Base-by-base conservation (phyloP, 23 tunicate species). In the Trididemnum nubilum region DNA sequence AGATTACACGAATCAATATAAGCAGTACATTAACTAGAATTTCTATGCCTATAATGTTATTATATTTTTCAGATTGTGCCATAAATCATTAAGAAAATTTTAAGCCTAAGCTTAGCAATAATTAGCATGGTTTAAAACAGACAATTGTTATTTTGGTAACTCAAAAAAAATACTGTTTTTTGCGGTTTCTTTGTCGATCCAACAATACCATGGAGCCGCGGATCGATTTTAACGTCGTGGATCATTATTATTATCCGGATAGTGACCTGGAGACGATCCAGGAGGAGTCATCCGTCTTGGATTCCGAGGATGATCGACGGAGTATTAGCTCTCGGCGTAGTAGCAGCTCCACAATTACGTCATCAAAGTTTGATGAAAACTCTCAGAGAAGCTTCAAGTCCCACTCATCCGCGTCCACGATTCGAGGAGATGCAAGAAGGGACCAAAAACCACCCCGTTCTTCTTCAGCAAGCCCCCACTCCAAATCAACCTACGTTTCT, bases 241-340 rank as follows among this genome's bases (percentile, higher is more conserved):
- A 85, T 69, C 79, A 85, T 70, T 85, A 85, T 51, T 93, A 87
- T 81, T 87, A 82, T 72, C 88, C 91, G 57, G 98, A 93, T 66
- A 87, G 94, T 36, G 98, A 93, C 76, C 79, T 93, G 35, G 98
- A 93, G 63, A 93, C 98, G 18, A 93, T 93, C 33, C 86, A 61
- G 51, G 98, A 93, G 44, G 98, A 93, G 78, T 92, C 97, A 3
- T 92, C 97, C 0, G 88, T 92, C 15, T 52, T 92, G 0, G 97
- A 92, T 23, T 93, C 98, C 5, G 98, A 93, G 30, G 83, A 90
- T 36, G 93, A 85, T 18, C 7, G 67, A 15, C 52, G 81, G 18
- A 52, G 18, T 22, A 4, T 15, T 27, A 21, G 26, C 24, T 51
- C 37, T 2, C 2, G 67, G 81, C 52, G 81, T 36, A 73, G 74